These are phyloP conservation scores for Aplodontia rufa DNA, from an alignment of 2,113 vertebrate species.

Conservation along the genomic window DNA sequence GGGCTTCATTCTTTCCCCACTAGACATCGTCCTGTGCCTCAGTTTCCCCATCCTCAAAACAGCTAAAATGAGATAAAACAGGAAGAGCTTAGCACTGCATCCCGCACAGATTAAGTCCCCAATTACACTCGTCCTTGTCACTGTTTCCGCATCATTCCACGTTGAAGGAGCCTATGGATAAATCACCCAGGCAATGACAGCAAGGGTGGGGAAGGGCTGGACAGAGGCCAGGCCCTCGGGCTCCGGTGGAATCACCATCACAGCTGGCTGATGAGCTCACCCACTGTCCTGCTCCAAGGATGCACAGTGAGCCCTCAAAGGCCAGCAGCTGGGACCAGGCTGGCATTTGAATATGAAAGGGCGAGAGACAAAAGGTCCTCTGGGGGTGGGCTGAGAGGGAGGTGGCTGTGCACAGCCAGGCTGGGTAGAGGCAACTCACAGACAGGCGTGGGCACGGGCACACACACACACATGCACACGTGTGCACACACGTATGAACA, in stretches of 20 bases:
- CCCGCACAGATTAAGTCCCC: not conserved
- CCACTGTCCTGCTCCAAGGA: constrained; percentile 63
- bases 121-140: rapidly evolving
- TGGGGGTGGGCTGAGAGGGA: not conserved
- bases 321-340: constrained; percentile 53
- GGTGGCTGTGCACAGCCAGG: not conserved
- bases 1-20: not conserved
- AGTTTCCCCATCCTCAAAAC: not conserved
- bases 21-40: not conserved
- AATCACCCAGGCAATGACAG: not conserved
- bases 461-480: not conserved
- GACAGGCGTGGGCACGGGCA: too few species aligned
- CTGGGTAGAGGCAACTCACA: not conserved
- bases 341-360: constrained; percentile 85
- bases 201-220: too few species aligned
- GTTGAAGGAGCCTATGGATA: not conserved
- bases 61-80: not conserved
- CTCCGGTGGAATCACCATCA: constrained; percentile 56
- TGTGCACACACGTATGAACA: not conserved
- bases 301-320: constrained; percentile 63
- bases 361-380: constrained; percentile 47
- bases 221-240: not conserved
- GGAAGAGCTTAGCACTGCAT: not conserved
- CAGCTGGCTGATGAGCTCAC: constrained; percentile 16
- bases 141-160: not conserved